Evolutionary conservation across 2,888 invertebrate genomes (phyloP), one percentile per base, ranked within the genome.

Genomic region (Hipparchia semele): DNA sequence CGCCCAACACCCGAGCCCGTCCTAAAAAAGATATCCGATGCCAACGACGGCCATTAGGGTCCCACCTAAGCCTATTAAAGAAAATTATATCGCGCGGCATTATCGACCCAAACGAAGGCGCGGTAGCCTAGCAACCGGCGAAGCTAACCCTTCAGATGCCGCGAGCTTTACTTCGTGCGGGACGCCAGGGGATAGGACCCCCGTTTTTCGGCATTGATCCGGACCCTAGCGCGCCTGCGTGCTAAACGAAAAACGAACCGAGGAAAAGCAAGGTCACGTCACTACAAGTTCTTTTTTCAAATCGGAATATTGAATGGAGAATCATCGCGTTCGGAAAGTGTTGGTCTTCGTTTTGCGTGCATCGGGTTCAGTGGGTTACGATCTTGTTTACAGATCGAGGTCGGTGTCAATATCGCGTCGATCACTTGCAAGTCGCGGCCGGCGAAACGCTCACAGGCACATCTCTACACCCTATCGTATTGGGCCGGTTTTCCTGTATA

Each of bases 121-220:
- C 83, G 82, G 92, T 92, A 79, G 86, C 92, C 87, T 90, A 87
- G 92, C 92, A 91, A 92, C 91, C 82, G 84, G 84, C 85, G 83
- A 79, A 83, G 87, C 86, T 86, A 90, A 88, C 92, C 92, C 92
- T 92, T 91, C 90, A 91, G 91, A 91, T 87, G 90, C 89, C 89
- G 88, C 89, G 88, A 89, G 86, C 85, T 88, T 91, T 90, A 91
- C 92, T 91, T 92, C 87, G 89, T 87, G 82, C 81, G 86, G 85
- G 84, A 78, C 80, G 83, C 83, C 84, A 84, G 87, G 87, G 87
- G 88, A 84, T 80, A 77, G 79, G 79, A 79, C 88, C 90, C 90
- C 89, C 88, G 91, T 91, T 92, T 93, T 92, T 92, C 90, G 93
- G 90, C 93, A 93, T 93, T 91, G 93, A 93, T 93, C 93, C 87